phyloP scores from a whole-genome alignment of 2,113 vertebrate species.

The Genyomyrus donnyi region DNA sequence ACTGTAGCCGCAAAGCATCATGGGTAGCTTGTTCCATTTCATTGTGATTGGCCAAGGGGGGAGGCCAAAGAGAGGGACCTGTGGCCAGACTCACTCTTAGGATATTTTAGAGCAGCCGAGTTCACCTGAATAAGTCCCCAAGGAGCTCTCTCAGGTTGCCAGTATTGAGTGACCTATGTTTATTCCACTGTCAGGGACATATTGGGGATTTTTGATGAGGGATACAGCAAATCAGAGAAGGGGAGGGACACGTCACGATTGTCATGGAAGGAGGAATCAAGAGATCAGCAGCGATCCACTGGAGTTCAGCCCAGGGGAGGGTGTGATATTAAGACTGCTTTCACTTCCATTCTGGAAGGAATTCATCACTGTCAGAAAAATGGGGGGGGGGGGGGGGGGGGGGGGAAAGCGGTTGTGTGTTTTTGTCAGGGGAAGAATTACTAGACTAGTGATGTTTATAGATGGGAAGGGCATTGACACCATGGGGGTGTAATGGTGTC shows the following conservation, averaged over 20 bases:
- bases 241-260: not conserved
- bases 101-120: not conserved
- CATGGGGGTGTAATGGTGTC: not conserved
- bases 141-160: not conserved
- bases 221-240: not conserved
- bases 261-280: not conserved
- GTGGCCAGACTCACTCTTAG: no score
- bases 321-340: not conserved
- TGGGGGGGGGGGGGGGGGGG: not conserved
- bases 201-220: not conserved
- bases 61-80: not conserved
- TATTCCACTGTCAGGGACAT: not conserved
- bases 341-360: not conserved
- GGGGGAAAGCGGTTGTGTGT: not conserved
- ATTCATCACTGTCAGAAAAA: not conserved
- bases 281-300: not conserved
- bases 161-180: not conserved
- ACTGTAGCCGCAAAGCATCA: not conserved
- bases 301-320: not conserved
- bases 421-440: not conserved
- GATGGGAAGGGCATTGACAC: not conserved
- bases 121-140: not conserved
- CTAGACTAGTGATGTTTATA: not conserved
- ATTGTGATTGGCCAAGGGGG: not conserved
- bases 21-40: not conserved